Conservation (phyloP, 2,113 vertebrate genomes). For the Carlito syrichta region DNA sequence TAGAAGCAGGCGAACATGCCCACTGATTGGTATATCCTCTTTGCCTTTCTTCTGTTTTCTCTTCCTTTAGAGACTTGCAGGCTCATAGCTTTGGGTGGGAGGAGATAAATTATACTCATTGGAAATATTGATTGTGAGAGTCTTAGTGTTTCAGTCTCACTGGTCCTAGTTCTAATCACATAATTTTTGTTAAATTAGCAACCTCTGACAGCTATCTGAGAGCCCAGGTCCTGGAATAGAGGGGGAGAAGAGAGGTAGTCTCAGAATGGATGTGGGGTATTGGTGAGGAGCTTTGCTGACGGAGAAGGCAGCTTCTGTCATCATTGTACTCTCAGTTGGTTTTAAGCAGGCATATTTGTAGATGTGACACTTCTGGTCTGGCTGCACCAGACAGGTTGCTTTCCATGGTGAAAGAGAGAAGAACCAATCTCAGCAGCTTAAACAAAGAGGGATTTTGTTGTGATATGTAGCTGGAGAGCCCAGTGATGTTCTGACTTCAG, state of each 20-base stretch:
- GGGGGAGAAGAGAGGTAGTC: neutral
- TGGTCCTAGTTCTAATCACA: neutral
- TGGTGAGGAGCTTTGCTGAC: neutral
- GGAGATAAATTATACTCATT: neutral
- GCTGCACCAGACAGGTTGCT: neutral
- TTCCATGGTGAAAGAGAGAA: neutral
- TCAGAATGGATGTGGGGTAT: neutral
- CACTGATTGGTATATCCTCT: neutral
- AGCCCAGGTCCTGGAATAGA: neutral
- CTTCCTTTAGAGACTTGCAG: neutral
- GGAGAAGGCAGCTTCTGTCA: neutral
- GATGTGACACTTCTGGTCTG: neutral
- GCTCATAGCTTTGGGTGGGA: slow-evolving; percentile 1
- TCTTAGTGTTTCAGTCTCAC: neutral
- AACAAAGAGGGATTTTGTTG: neutral
- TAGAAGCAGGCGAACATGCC: slow-evolving; percentile 23
- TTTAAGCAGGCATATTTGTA: neutral
- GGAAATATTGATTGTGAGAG: neutral
- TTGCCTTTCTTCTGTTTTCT: neutral
- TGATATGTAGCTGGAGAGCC: neutral
- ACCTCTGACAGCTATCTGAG: neutral
- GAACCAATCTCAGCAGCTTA: neutral
- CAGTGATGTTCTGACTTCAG: neutral
- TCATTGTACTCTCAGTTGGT: neutral
- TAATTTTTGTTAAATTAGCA: slow-evolving; percentile 24